A percentile compares a stretch with the other conserved stretches of the same genome.
Evolutionary conservation across 1,140 invertebrate genomes (phyloP).

Genomic region (Bombus superbus): DNA sequence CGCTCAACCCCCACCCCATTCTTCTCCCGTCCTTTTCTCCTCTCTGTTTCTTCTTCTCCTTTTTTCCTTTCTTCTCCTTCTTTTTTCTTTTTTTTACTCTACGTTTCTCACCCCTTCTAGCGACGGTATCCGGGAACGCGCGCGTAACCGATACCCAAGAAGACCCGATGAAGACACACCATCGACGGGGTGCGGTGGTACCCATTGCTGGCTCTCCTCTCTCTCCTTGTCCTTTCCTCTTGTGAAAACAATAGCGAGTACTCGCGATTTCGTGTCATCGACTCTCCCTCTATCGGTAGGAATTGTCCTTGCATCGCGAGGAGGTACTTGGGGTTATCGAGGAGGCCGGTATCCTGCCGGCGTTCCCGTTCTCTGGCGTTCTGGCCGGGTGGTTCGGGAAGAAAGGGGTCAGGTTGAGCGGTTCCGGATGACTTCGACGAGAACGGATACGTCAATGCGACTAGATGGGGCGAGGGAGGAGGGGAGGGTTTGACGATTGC

Average conservation of each 20-base stretch:
- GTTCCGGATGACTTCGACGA: conserved; percentile 51
- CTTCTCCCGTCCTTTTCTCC: not conserved
- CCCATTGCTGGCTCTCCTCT: not conserved
- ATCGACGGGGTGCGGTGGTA: no score
- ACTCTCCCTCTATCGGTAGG: conserved; percentile 42
- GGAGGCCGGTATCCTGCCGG: not conserved
- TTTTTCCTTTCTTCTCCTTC: not conserved
- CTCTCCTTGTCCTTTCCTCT: conserved; percentile 53
- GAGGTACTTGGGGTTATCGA: conserved; percentile 38
- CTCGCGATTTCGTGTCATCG: conserved; percentile 72
- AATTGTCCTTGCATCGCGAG: conserved; percentile 56
- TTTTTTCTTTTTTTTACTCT: not conserved
- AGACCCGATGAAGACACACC: not conserved
- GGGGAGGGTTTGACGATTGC: conserved; percentile 45
- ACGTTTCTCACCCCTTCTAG: conserved; percentile 36
- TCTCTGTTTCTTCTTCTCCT: not conserved
- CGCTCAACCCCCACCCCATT: not conserved
- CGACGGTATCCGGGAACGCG: not conserved
- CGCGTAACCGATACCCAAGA: conserved; percentile 55
- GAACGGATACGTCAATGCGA: conserved; percentile 56
- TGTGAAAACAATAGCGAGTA: conserved; percentile 71
- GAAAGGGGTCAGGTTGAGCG: conserved; percentile 56
- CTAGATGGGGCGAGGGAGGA: not conserved
- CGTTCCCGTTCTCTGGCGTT: not conserved
- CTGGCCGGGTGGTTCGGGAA: conserved; percentile 42